These are phyloP conservation scores for Platygyra sinensis DNA, from an alignment of 64 coral and sea anemone species.

Conservation along the genomic window DNA sequence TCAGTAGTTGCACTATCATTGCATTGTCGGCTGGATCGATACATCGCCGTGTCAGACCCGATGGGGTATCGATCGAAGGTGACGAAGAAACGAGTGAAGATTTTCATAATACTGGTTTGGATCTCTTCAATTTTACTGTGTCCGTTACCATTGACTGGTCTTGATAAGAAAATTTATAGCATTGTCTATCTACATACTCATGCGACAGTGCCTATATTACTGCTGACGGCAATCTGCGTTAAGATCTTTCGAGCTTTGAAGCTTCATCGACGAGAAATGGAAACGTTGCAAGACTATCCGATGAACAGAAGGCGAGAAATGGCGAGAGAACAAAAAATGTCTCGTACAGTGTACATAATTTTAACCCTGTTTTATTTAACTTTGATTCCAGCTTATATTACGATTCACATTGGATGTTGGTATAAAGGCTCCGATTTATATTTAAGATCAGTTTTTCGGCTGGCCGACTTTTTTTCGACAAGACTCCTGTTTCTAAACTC, in stretches of 20 bases:
- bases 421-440: neutral
- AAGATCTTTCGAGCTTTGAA: neutral
- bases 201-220: neutral
- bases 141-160: neutral
- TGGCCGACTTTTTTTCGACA: neutral
- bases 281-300: neutral
- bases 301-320: neutral
- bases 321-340: neutral
- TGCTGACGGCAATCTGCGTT: neutral
- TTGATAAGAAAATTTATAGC: neutral
- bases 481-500: neutral
- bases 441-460: neutral
- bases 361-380: neutral
- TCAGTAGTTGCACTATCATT: neutral
- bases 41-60: slow-evolving; percentile 8
- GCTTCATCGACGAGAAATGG: neutral
- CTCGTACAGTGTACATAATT: neutral
- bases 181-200: neutral
- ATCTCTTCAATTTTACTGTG: slow-evolving; percentile 1
- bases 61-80: neutral
- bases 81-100: neutral
- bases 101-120: neutral
- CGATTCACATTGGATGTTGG: neutral
- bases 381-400: neutral
- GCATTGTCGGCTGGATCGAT: slow-evolving; percentile 9